phyloP scores from a whole-genome alignment of 2,113 vertebrate species.

The Pomatostomus ruficeps region DNA sequence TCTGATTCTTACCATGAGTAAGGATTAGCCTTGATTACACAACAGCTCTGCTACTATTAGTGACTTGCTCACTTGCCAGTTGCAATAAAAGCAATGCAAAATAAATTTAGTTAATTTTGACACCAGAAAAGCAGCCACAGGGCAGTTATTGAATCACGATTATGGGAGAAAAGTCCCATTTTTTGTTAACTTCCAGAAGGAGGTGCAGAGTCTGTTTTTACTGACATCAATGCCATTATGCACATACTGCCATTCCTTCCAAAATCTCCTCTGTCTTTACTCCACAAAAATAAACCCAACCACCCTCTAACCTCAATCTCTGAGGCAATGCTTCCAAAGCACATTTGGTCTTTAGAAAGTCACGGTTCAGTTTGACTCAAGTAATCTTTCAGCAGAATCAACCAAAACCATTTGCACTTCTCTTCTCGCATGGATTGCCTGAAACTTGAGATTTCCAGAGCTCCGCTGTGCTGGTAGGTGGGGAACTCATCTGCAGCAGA shows the following conservation, averaged over 20 bases:
- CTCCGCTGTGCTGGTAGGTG: neutral
- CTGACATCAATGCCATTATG: neutral
- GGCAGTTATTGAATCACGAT: neutral
- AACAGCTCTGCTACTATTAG: conserved; percentile 19
- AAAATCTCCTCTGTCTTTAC: neutral
- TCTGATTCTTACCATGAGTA: conserved; percentile 21
- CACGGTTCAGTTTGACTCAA: neutral
- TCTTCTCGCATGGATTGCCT: neutral
- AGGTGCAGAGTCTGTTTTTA: neutral
- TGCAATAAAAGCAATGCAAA: neutral
- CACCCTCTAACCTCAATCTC: neutral
- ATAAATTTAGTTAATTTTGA: conserved; percentile 11
- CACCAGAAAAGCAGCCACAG: neutral
- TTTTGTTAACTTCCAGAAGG: neutral
- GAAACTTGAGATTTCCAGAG: neutral
- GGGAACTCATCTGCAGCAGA: neutral
- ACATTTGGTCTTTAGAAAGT: neutral
- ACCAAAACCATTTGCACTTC: neutral
- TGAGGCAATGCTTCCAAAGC: neutral
- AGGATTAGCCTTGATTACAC: conserved; percentile 54
- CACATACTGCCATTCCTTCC: neutral
- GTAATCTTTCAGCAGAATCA: neutral
- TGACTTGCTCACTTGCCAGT: conserved; percentile 19
- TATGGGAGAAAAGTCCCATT: neutral
- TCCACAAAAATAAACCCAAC: neutral